These are phyloP conservation scores for Astropecten irregularis DNA, from an alignment of 53 echinoderm and acorn worm genomes.

Conservation along the genomic window DNA sequence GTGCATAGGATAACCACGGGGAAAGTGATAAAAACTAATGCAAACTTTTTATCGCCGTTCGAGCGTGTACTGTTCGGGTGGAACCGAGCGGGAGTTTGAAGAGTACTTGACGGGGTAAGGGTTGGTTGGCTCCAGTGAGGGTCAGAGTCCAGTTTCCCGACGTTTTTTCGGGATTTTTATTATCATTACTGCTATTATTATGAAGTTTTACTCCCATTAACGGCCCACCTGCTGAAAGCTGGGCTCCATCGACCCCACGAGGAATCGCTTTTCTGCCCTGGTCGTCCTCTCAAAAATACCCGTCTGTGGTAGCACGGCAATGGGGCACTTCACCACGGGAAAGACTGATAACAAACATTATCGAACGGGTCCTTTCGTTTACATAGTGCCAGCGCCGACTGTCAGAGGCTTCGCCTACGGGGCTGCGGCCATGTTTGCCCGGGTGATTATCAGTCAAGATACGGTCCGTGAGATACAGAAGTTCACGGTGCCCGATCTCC, in stretches of 20 bases:
- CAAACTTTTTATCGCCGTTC: no score
- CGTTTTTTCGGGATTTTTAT: no score
- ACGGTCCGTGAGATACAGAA: constrained; percentile 30
- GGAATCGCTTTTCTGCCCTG: constrained; percentile 2
- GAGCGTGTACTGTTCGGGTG: no score
- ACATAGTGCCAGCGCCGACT: constrained; percentile 36
- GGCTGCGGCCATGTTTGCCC: constrained; percentile 28
- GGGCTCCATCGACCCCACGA: no score
- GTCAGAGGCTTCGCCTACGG: constrained; percentile 8
- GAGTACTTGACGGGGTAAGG: constrained; percentile 11
- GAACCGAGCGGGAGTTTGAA: not conserved
- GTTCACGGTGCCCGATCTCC: constrained; percentile 29
- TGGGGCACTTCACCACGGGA: no score
- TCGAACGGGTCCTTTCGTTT: no score
- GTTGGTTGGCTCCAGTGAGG: not conserved
- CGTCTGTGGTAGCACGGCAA: no score
- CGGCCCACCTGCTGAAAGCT: constrained; percentile 37
- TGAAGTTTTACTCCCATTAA: not conserved
- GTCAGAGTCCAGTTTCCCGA: not conserved
- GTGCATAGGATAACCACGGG: not conserved
- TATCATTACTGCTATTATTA: not conserved
- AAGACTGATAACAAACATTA: no score
- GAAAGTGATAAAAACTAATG: constrained; percentile 35
- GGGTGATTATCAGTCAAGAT: constrained; percentile 37
- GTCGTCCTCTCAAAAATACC: not conserved